These are phyloP conservation scores for Caenorhabditis drosophilae DNA, from an alignment of 2,888 invertebrate genomes.

Conservation along the genomic window DNA sequence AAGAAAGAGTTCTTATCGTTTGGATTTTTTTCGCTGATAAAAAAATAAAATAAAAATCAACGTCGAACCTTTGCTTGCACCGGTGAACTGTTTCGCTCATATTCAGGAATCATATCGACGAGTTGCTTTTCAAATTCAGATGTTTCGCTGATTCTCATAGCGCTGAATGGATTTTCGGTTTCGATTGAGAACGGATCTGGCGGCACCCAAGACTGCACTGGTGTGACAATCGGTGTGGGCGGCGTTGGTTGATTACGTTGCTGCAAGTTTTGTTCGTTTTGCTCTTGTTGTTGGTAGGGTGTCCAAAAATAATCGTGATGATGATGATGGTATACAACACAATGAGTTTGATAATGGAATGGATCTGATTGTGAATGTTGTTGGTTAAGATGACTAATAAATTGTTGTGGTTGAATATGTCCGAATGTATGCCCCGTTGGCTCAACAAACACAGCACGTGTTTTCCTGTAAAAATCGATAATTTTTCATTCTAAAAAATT, in stretches of 20 bases:
- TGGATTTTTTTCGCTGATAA: no score
- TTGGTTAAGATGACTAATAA: constrained; percentile 10
- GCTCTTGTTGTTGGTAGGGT: constrained; percentile 1
- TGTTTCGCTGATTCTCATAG: no score
- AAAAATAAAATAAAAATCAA: neutral
- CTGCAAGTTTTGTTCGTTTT: neutral
- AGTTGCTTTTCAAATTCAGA: constrained; percentile 4
- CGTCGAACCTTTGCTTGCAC: constrained; percentile 4
- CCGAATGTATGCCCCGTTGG: constrained; percentile 43
- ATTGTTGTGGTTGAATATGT: constrained; percentile 8
- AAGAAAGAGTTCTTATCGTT: no score
- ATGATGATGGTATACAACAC: neutral
- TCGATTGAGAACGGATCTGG: constrained; percentile 25
- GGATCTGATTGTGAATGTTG: neutral
- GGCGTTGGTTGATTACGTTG: neutral
- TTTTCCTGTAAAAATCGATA: constrained; percentile 41
- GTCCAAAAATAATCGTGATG: constrained; percentile 8
- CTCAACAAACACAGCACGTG: constrained; percentile 68
- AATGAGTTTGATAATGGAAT: neutral
- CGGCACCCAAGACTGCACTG: constrained; percentile 11
- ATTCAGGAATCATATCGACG: neutral
- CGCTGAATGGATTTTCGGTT: neutral
- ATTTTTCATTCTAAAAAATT: neutral
- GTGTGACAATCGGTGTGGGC: no score
- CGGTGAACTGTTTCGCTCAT: neutral